Percentiles rank a stretch among this genome's conserved stretches.
phyloP scores from a whole-genome alignment of 1,140 invertebrate species.

The Ericerus pela region DNA sequence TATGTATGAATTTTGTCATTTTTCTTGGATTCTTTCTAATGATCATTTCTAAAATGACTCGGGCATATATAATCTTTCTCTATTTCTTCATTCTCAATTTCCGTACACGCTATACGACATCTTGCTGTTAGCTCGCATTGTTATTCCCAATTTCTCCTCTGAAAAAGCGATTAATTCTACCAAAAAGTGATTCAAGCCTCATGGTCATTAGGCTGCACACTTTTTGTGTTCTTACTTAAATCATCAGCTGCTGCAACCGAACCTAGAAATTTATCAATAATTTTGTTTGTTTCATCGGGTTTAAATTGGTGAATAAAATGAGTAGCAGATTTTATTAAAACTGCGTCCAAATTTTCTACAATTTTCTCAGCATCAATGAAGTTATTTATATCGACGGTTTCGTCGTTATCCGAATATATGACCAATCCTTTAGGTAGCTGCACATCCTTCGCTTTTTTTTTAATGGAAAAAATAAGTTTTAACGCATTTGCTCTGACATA shows the following conservation, averaged over 20 bases:
- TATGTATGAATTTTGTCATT: too few relatives aligned
- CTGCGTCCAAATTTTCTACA: not conserved
- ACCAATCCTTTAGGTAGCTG: not conserved
- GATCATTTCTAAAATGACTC: too few relatives aligned
- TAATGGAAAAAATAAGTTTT: not conserved
- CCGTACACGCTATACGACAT: too few relatives aligned
- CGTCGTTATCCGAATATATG: not conserved
- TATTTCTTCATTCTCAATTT: too few relatives aligned
- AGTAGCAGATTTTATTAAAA: not conserved
- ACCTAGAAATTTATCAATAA: not conserved
- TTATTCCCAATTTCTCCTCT: too few relatives aligned
- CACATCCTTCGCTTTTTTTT: not conserved
- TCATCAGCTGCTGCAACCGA: not conserved
- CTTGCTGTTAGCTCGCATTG: too few relatives aligned
- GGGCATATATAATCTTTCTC: too few relatives aligned
- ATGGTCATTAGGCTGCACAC: slow-evolving; percentile 2
- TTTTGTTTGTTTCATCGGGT: not conserved
- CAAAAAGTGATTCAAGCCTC: not conserved
- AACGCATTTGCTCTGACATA: not conserved
- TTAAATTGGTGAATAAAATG: slow-evolving; percentile 4
- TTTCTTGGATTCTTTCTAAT: too few relatives aligned
- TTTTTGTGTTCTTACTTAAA: not conserved
- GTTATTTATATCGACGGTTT: not conserved
- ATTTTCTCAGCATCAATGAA: not conserved
- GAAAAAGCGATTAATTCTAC: not conserved